phyloP scores from a whole-genome alignment of 2,797 vertebrate species.

The Liparis tanakae region DNA sequence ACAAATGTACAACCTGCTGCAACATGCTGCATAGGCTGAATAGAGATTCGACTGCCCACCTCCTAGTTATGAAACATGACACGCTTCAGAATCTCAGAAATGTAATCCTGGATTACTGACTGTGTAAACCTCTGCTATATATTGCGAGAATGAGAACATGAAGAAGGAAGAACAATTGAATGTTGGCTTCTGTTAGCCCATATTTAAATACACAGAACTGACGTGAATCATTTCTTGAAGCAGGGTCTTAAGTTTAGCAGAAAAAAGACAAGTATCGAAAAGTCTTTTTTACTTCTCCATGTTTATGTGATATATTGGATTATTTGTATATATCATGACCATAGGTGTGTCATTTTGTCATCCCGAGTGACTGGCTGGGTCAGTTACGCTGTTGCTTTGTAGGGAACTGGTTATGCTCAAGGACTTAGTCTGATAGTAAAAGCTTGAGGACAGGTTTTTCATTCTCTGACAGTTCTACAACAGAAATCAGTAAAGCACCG shows the following conservation, averaged over 20 bases:
- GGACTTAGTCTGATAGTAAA: background rate
- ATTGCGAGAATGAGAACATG: background rate
- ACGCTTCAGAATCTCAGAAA: slow-evolving; percentile 12
- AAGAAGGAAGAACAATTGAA: background rate
- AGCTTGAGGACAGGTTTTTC: background rate
- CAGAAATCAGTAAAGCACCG: background rate
- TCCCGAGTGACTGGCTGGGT: background rate
- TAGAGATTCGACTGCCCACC: slow-evolving; percentile 20
- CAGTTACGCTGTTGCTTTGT: background rate
- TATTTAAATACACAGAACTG: background rate
- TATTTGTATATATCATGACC: background rate
- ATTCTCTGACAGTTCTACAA: background rate
- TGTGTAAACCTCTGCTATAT: background rate
- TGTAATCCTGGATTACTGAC: background rate
- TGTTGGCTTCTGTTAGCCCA: background rate
- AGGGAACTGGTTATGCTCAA: background rate
- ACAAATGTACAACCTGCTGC: slow-evolving; percentile 21
- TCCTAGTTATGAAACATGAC: slow-evolving; percentile 19
- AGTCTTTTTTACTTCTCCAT: background rate
- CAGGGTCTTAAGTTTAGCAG: background rate
- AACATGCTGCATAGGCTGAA: slow-evolving; percentile 21
- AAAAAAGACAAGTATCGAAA: background rate
- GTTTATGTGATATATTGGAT: background rate
- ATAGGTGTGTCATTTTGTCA: background rate
- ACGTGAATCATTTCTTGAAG: background rate